Base-by-base conservation (phyloP, 2,888 invertebrate genomes). In the Fragum sueziense region DNA sequence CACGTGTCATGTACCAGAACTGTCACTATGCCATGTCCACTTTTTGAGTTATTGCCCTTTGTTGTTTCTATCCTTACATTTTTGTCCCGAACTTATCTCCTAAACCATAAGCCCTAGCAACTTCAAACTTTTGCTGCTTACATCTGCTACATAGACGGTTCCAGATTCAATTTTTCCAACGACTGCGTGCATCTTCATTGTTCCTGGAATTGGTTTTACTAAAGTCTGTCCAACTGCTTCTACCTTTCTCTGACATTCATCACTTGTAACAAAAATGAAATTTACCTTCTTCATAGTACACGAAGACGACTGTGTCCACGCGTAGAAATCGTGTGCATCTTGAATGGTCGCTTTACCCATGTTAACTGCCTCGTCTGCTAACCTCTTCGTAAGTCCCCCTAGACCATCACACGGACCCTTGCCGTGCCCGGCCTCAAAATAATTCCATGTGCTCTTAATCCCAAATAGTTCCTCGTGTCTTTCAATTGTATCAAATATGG, bases 371-470 rank as follows among this genome's bases (percentile, higher is more conserved):
- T 69, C 69, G 29, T 68, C 52, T 69, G 69, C 69, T 17, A 51
- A n/a, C 2, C 69, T 14, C 31, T 69, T 69, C 22, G 68, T 59
- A 25, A 59, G 67, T n/a, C 76, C 72, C 1, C 71, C 67, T 6
- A 76, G 41, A 2, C 76, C 68, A 41, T 72, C 76, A 29, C 76
- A 71, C n/a, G 72, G 71, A n/a, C 70, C 76, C 59, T 75, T 74
- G 9, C 75, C 69, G 20, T 75, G 75, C 6, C 70, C 75, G 7
- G 62, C 73, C 65, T 78, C 70, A 25, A 61, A 67, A 33, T 41
- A 67, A 41, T 74, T 74, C 59, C 75, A 71, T 6, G 70, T 31
- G 20, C 54, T 57, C 37, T 57, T 59, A 9, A 25, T 7, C 9
- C 29, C 51, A 25, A 61, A 72, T 14, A 61, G 1, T 1, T 61